These are phyloP conservation scores for Sinohyriopsis cumingii DNA, from an alignment of 2,888 invertebrate species.

Conservation along the genomic window DNA sequence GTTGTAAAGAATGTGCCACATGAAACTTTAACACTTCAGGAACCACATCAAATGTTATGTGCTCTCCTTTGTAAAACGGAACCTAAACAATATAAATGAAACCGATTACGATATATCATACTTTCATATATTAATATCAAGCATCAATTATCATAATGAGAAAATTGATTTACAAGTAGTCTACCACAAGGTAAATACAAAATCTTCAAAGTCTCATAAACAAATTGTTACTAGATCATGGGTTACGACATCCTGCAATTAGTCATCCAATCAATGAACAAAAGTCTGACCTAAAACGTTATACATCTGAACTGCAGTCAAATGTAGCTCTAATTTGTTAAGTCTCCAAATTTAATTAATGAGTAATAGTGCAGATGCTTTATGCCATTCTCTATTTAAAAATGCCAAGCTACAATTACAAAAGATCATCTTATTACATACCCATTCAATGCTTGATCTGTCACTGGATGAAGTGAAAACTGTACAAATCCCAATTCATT, in stretches of 20 bases:
- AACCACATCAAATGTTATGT: constrained; percentile 84
- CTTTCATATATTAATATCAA: neutral
- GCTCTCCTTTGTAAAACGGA: constrained; percentile 80
- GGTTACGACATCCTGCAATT: neutral
- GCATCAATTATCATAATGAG: neutral
- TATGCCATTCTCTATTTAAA: too few species aligned
- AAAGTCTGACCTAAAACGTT: too few species aligned
- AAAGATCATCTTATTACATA: too few species aligned
- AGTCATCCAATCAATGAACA: neutral
- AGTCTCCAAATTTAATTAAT: too few species aligned
- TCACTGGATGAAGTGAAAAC: too few species aligned
- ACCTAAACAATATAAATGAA: constrained; percentile 64
- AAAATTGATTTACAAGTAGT: neutral
- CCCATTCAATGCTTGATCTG: too few species aligned
- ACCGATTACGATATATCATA: neutral
- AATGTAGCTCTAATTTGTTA: too few species aligned
- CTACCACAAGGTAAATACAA: neutral
- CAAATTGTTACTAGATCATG: neutral
- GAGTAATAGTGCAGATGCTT: too few species aligned
- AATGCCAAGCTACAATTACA: too few species aligned
- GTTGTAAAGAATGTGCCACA: constrained; percentile 74
- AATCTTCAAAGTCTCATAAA: too few species aligned
- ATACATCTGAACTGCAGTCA: too few species aligned
- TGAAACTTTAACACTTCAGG: constrained; percentile 82
- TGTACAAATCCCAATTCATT: too few species aligned